These are phyloP conservation scores for Phyllotreta cruciferae DNA, from an alignment of 2,888 invertebrate species.

Conservation along the genomic window DNA sequence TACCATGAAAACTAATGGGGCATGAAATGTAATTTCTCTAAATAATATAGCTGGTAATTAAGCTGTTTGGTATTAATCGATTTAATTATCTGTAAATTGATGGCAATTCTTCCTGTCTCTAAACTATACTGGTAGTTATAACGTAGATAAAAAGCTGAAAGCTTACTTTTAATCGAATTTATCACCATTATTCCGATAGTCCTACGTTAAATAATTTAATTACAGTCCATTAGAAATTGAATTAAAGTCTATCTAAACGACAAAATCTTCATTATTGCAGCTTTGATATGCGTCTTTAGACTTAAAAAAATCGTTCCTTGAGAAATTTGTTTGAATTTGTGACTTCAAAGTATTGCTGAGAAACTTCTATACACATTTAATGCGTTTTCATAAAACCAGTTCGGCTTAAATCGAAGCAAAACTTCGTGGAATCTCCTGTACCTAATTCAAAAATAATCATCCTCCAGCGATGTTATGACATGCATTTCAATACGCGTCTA, in stretches of 20 bases:
- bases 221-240: too few species aligned
- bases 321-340: not conserved
- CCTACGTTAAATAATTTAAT: too few species aligned
- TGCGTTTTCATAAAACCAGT: not conserved
- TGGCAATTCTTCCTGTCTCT: conserved; percentile 1
- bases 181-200: too few species aligned
- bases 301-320: too few species aligned
- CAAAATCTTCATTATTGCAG: too few species aligned
- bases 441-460: conserved; percentile 17
- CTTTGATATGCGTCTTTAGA: too few species aligned
- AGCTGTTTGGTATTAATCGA: conserved; percentile 9
- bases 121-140: too few species aligned
- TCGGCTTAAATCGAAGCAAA: not conserved
- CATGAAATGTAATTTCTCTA: conserved; percentile 19
- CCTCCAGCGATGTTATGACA: conserved; percentile 18
- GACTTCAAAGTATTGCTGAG: not conserved
- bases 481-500: conserved; percentile 19
- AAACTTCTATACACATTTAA: not conserved
- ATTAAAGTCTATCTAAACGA: too few species aligned
- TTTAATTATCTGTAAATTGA: conserved; percentile 17
- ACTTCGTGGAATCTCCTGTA: not conserved
- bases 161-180: too few species aligned
- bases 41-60: conserved; percentile 12
- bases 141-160: too few species aligned
- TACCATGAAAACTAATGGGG: conserved; percentile 8